Base-by-base conservation (phyloP, 2,888 invertebrate species). In the Campopleginae sp. region DNA sequence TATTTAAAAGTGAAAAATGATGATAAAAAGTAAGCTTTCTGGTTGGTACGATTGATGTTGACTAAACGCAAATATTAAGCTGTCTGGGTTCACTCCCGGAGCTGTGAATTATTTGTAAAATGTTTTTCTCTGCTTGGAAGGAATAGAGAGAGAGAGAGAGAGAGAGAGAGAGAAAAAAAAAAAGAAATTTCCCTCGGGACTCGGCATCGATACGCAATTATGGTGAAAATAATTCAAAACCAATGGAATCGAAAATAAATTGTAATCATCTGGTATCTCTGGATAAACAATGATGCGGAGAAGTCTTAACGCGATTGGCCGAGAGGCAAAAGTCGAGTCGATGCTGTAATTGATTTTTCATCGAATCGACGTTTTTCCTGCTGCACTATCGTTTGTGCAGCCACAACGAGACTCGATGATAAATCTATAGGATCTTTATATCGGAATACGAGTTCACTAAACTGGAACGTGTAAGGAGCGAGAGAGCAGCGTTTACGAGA, bases 351-450 rank as follows among this genome's bases (percentile, higher is more conserved):
- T n/a, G 7, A 42, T n/a, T 58, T n/a, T 72, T 12, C 27, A 1
- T 10, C 38, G 23, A 58, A 23, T 72, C 2, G 23, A 14, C 19
- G 19, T 33, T 23, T 71, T 70, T 23, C 17, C 42, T 38, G 42
- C 8, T 12, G 19, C n/a, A n/a, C n/a, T n/a, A 51, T 33, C 12
- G 8, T 17, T 27, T 31, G 7, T 23, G 17, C 7, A 14, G 58
- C 46, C 42, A 8, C 72, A 72, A 58, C 72, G 10, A 54, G 27
- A 72, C 23, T 58, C 1, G 51, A 61, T 27, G 44, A 61, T 44
- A 27, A 74, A n/a, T 61, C 58, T 61, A 33, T 6, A 14, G 19
- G 3, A 72, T 42, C 17, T n/a, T n/a, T 8, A 14, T 72, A 72
- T 42, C 23, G 19, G 27, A 31, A 42, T 42, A 58, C 23, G 51